These are phyloP conservation scores for Erpetoichthys calabaricus DNA, from an alignment of 2,797 vertebrate species.

Conservation along the genomic window DNA sequence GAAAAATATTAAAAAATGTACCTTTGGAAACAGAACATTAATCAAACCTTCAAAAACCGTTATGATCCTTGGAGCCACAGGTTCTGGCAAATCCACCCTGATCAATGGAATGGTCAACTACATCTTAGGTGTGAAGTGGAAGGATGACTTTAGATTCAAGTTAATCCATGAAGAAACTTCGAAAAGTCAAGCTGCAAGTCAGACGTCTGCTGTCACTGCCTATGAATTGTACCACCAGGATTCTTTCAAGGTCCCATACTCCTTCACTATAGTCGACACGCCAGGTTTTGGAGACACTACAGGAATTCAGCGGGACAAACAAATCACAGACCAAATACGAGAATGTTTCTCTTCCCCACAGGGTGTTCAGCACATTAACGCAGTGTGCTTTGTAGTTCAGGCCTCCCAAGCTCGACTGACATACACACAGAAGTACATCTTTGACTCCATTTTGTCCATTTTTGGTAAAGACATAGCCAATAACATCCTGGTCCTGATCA, in stretches of 20 bases:
- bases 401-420: constrained; percentile 1
- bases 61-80: too few relatives aligned
- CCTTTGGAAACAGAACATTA: too few relatives aligned
- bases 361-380: too few relatives aligned
- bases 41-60: too few relatives aligned
- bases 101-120: too few relatives aligned
- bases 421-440: constrained; percentile 1
- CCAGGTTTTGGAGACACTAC: too few relatives aligned
- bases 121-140: constrained; percentile 15
- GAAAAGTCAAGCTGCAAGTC: background rate
- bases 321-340: too few relatives aligned
- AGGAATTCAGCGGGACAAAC: constrained; percentile 6
- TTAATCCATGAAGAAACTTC: constrained; percentile 11
- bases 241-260: constrained; percentile 16
- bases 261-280: constrained; percentile 25
- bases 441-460: constrained; percentile 19
- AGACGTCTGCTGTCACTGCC: constrained; percentile 17
- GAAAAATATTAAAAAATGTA: too few relatives aligned
- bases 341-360: constrained; percentile 14
- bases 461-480: too few relatives aligned
- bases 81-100: too few relatives aligned
- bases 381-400: constrained; percentile 15
- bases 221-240: constrained; percentile 20
- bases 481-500: constrained; percentile 19
- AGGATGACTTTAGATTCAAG: constrained; percentile 13